phyloP scores from a whole-genome alignment of 2,797 vertebrate genomes.

The Periophthalmus magnuspinnatus region DNA sequence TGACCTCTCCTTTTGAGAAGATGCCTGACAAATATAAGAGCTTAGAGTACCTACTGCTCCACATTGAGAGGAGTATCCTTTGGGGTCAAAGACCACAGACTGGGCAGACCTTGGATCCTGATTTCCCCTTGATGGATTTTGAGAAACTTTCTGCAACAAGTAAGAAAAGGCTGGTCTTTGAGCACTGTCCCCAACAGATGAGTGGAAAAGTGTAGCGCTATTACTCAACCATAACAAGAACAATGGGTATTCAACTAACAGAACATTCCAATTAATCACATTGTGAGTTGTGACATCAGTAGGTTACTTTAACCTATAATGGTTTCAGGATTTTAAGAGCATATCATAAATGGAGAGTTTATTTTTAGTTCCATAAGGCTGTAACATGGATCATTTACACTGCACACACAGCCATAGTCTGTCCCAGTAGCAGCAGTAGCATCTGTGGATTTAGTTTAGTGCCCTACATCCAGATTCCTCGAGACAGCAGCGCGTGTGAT shows the following conservation, averaged over 20 bases:
- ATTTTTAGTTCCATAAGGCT: background rate
- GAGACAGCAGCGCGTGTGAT: constrained; percentile 18
- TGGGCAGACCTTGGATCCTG: too few relatives aligned
- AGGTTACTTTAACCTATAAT: background rate
- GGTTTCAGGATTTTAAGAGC: background rate
- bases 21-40: too few relatives aligned
- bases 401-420: background rate
- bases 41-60: background rate
- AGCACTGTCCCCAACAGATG: background rate
- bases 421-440: constrained; percentile 9
- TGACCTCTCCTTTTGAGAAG: too few relatives aligned
- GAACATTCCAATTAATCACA: background rate
- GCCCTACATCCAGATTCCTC: constrained; percentile 20
- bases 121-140: too few relatives aligned
- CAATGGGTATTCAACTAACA: background rate
- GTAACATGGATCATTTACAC: background rate
- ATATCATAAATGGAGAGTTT: background rate
- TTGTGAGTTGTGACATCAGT: background rate
- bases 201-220: background rate
- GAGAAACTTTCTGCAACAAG: too few relatives aligned
- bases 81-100: too few relatives aligned
- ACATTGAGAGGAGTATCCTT: background rate
- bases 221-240: background rate
- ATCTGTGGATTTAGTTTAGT: constrained; percentile 19
- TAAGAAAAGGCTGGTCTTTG: background rate